Conservation (phyloP, 2,888 invertebrate species). For the Hydrotaea cyrtoneurina region DNA sequence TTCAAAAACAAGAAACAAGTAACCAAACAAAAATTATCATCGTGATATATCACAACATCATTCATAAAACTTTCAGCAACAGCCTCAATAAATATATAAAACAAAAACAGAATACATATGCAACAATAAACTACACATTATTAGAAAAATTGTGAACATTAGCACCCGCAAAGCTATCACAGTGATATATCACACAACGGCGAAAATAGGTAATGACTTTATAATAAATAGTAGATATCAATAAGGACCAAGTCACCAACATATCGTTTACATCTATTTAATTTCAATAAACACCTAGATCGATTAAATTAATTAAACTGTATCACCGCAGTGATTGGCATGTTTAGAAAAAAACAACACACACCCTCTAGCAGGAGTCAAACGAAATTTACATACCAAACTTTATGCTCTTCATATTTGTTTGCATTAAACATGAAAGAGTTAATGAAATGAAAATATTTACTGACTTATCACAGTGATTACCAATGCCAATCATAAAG, state of each 20-base stretch:
- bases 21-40: slow-evolving; percentile 18
- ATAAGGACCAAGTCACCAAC: not conserved
- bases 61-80: not conserved
- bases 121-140: not conserved
- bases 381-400: no score
- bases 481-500: no score
- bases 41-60: not conserved
- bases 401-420: no score
- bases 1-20: not conserved
- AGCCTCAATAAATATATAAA: not conserved
- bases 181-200: slow-evolving; percentile 37
- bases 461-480: no score
- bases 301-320: not conserved
- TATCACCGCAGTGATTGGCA: not conserved
- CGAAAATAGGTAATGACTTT: not conserved
- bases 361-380: no score
- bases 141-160: not conserved
- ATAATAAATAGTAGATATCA: not conserved
- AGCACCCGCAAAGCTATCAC: not conserved
- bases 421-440: no score
- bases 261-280: not conserved
- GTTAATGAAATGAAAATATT: no score
- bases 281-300: not conserved
- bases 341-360: no score
- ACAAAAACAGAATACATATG: not conserved